phyloP scores from a whole-genome alignment of 2,888 invertebrate species.

The Rhimphoctona megacephalus region DNA sequence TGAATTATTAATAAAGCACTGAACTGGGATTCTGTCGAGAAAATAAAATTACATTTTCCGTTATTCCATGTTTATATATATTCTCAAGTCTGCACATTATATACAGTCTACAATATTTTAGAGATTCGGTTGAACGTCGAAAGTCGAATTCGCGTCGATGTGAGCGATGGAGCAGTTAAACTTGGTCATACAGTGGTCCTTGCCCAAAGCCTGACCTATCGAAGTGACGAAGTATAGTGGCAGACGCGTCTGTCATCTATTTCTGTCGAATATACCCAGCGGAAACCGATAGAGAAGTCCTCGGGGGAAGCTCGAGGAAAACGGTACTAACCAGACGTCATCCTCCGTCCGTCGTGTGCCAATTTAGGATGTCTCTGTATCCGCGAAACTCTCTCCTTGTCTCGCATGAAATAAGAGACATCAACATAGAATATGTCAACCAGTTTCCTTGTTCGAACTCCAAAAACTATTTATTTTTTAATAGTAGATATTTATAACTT shows the following conservation, averaged over 20 bases:
- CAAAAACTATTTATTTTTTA: background rate
- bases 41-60: background rate
- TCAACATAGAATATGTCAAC: background rate
- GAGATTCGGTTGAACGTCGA: background rate
- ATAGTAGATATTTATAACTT: background rate
- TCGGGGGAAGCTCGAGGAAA: conserved; percentile 50
- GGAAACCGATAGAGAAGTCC: conserved; percentile 48
- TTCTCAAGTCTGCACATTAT: background rate
- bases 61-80: background rate
- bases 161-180: conserved; percentile 13
- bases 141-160: background rate
- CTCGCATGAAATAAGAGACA: conserved; percentile 15
- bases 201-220: conserved; percentile 40
- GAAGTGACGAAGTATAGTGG: conserved; percentile 24
- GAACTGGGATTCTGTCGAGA: background rate
- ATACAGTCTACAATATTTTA: background rate
- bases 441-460: background rate
- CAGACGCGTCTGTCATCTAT: conserved; percentile 42
- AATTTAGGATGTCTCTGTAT: conserved; percentile 42
- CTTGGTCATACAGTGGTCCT: conserved; percentile 12
- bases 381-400: conserved; percentile 18
- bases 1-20: background rate
- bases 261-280: conserved; percentile 33
- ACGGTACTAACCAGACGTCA: conserved; percentile 42
- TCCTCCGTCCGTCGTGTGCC: conserved; percentile 40